These are phyloP conservation scores for Drymodes brunneopygia DNA, from an alignment of 2,113 vertebrate genomes.

Conservation along the genomic window DNA sequence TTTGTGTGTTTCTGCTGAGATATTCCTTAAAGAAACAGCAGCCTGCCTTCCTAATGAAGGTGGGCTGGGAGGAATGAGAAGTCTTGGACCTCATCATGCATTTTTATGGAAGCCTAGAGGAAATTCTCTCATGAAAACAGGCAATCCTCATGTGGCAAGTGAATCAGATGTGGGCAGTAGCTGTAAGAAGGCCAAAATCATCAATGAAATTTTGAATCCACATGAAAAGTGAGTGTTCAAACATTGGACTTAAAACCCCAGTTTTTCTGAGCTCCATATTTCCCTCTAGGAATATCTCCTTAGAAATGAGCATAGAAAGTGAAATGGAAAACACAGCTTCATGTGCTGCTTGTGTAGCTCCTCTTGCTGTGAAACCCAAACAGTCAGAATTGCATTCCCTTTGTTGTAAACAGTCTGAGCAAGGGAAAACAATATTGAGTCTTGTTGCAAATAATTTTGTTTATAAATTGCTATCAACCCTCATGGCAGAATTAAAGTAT, in stretches of 20 bases:
- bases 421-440: neutral
- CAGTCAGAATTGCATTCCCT: neutral
- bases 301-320: neutral
- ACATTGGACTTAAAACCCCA: neutral
- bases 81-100: neutral
- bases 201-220: neutral
- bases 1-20: conserved; percentile 47
- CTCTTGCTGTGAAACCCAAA: neutral
- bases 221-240: neutral
- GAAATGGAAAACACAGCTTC: neutral
- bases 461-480: neutral
- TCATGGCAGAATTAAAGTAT: neutral
- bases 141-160: neutral
- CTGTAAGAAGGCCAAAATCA: neutral
- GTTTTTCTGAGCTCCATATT: neutral
- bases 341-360: neutral
- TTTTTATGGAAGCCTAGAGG: neutral
- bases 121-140: neutral
- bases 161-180: neutral
- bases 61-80: neutral
- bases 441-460: neutral
- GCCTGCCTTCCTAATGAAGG: neutral
- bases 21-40: conserved; percentile 52
- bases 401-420: neutral
- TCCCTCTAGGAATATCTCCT: neutral